Evolutionary conservation across 53 echinoderm and acorn worm genomes (phyloP), one percentile per base, ranked within the genome.

Genomic region (Paracentrotus lividus): DNA sequence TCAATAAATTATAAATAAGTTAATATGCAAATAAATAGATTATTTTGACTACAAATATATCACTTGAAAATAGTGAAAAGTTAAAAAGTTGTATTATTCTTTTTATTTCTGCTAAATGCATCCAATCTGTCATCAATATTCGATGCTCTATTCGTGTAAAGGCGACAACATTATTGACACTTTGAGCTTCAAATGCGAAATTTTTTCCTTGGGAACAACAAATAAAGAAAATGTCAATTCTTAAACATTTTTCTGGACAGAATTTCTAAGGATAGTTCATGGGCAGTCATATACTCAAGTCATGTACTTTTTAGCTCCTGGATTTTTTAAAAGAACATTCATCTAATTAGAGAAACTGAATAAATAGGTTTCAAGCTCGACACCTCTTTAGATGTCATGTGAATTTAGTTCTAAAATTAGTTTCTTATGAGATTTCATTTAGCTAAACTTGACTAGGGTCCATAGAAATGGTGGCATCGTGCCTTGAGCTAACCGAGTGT

Each of bases 351-450:
- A 57, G 57, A 1, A 72, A 72, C 72, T 72, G 72, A 72, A 72
- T 67, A 33, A 67, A 77, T 24, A 26, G 9, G 44, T 81, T 14
- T 26, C 1, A 45, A 45, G n/a, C 49, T 81, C 8, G n/a, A n/a
- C n/a, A n/a, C n/a, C n/a, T 77, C 26, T 49, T 15, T 47, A 45
- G 47, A 81, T 47, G 44, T 81, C 81, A 81, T 81, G 40, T 38
- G 45, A 81, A 81, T 45, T 8, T 2, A n/a, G 81, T 81, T n/a
- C 81, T 10, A 44, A 81, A 81, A 49, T 81, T 81, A 81, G 81
- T 10, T 47, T 81, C 26, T 81, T 81, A 26, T 47, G 12, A 47
- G 23, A 81, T 81, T 4, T 40, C 2, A 26, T 81, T 81, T 24
- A 44, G n/a, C 27, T 26, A 26, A 23, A 49, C 81, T 81, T 81